Evolutionary conservation across 2,113 vertebrate genomes (phyloP), one percentile per base, ranked within the genome.

Genomic region (Acanthisitta chloris): DNA sequence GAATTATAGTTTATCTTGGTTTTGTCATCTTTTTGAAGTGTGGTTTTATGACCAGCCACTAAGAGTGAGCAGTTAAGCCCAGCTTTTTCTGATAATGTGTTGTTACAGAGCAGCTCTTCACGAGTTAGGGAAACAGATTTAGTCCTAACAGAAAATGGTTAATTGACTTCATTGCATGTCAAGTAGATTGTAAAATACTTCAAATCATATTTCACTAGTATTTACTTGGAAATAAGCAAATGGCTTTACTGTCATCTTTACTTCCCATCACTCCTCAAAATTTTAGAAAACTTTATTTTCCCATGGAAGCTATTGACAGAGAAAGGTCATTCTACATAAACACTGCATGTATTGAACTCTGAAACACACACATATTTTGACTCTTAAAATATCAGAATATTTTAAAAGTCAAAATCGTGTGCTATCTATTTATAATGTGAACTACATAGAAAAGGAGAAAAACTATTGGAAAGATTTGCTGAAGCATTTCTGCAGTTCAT

Each of bases 401-500:
- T 91, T 92, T 86, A 21, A 66, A 95, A 69, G 48, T 52, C 9
- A 73, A 73, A 88, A 64, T 59, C 52, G 3, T 45, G 13, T 34
- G 26, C 26, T 89, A 24, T 45, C 11, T 92, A 40, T 87, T 84
- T 72, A 66, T 83, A 83, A 58, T 24, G 11, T 70, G 67, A 90
- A 54, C n/a, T 49, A 83, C 54, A 70, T 31, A 62, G 8, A 80
- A 48, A 95, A 82, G 55, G 31, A 85, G 8, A 55, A 88, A 70
- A 70, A 25, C n/a, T 59, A 45, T 78, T 66, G 45, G 28, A 86
- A 81, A 73, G 34, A 82, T 88, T 91, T 89, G 59, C 69, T 76
- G 69, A 84, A 92, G 57, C 66, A 70, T 81, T 94, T 90, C 86
- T 94, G 55, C 90, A 86, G 95, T 92, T 96, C 91, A 91, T 94